These are phyloP conservation scores for Oreochromis niloticus DNA, from an alignment of 2,113 vertebrate genomes.

Conservation along the genomic window DNA sequence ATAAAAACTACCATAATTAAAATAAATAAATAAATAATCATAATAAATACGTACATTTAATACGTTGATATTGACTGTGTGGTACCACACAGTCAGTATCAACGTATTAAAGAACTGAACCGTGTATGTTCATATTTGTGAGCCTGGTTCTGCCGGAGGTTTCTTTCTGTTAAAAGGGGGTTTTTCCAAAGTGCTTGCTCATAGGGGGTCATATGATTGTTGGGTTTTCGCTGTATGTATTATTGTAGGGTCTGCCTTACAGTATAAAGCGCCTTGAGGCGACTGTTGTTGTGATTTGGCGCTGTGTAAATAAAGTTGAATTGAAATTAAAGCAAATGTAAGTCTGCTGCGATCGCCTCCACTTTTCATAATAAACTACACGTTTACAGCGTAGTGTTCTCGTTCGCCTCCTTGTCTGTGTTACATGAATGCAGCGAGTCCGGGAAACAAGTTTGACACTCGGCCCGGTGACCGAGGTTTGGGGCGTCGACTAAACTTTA, in stretches of 20 bases:
- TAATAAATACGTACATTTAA: not conserved
- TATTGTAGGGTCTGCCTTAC: not conserved
- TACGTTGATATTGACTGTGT: not conserved
- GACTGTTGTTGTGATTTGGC: not conserved
- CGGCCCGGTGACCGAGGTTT: slow-evolving; percentile 33
- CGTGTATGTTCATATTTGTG: not conserved
- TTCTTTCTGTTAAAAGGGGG: not conserved
- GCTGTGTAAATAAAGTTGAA: rapidly evolving
- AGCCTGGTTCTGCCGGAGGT: rapidly evolving
- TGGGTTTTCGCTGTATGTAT: rapidly evolving
- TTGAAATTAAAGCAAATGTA: not conserved
- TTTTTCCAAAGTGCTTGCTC: not conserved
- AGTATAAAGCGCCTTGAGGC: not conserved
- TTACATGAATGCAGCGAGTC: not conserved
- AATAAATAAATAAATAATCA: not conserved
- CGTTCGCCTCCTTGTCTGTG: not conserved
- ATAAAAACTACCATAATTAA: not conserved
- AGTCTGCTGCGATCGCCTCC: not conserved
- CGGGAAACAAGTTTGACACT: slow-evolving; percentile 16
- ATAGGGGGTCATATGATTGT: rapidly evolving
- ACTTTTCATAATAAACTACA: too few species aligned
- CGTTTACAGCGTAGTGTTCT: not conserved
- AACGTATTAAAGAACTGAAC: not conserved
- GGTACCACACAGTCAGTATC: not conserved
- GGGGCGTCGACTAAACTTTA: slow-evolving; percentile 36